Evolutionary conservation across 2,888 invertebrate species (phyloP), one percentile per base, ranked within the genome.

Genomic region (Carcina quercana): DNA sequence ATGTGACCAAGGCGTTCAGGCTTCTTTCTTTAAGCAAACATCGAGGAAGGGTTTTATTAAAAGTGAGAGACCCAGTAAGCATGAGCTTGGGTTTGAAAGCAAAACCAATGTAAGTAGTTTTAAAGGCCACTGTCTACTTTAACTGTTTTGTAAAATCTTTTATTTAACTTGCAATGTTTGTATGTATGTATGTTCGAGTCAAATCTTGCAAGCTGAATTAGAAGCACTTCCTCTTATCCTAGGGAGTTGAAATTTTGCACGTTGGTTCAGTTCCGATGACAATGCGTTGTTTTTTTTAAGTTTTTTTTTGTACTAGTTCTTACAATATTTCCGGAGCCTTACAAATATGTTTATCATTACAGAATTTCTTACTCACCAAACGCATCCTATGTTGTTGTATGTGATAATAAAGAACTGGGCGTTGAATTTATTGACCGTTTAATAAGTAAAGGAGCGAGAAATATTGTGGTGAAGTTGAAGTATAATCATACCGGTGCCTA

Each of bases 1-100:
- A 92, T 48, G 65, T 91, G 0, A 90, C 91, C 53, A 75, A 82
- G 35, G 93, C 93, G 0, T 93, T 92, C 57, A 76, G 54, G 37
- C 76, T 79, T 0, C 75, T 89, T 72, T 76, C 86, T 1, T 65
- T 79, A 1, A 87, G 92, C 17, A 92, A 91, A 57, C 93, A 94
- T 49, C 41, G 50, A 7, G 67, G 65, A 0, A 53, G 53, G 33
- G 59, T 63, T 11, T 30, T 71, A 2, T 46, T 71, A 11, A 52
- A 29, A 15, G 51, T 70, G 50, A 53, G 46, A 14, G 56, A 54
- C 22, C 45, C 52, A 3, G 47, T 50, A 2, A 36, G 42, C 7
- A 25, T 46, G 13, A 45, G 30, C 10, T 33, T 53, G 22, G 52
- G 53, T 7, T 35, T 59, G 5, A 42, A 48, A 21, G 55, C 59